A percentile compares a stretch with the other conserved stretches of the same genome.
phyloP scores from a whole-genome alignment of 2,888 invertebrate genomes.

The Cerceris rybyensis region DNA sequence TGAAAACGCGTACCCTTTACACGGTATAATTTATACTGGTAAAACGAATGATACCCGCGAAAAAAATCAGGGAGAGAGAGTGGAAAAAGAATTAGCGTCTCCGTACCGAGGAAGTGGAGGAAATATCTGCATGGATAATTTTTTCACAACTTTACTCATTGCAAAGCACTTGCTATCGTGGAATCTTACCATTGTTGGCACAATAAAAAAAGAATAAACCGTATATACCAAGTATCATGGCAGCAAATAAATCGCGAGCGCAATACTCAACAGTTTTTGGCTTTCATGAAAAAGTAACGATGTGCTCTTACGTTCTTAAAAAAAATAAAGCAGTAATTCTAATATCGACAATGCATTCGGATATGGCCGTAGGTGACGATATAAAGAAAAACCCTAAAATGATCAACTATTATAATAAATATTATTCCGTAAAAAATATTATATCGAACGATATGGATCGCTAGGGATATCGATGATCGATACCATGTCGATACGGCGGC shows the following conservation, averaged over 20 bases:
- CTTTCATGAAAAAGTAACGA: constrained; percentile 60
- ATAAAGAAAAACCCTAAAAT: constrained; percentile 15
- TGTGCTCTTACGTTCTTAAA: constrained; percentile 63
- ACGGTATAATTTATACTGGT: constrained; percentile 63
- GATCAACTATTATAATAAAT: constrained; percentile 51
- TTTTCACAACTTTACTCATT: constrained; percentile 61
- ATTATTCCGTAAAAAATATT: no score
- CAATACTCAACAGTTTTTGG: constrained; percentile 47
- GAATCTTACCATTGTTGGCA: constrained; percentile 60
- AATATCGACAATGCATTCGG: constrained; percentile 52
- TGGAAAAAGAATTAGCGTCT: constrained; percentile 67
- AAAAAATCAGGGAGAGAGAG: constrained; percentile 65
- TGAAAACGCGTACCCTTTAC: constrained; percentile 64
- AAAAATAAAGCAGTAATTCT: constrained; percentile 58
- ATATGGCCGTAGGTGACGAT: constrained; percentile 3
- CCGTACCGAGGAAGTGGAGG: constrained; percentile 61
- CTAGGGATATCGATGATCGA: no score
- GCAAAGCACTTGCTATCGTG: constrained; percentile 56
- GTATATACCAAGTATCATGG: constrained; percentile 57
- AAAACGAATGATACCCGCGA: constrained; percentile 55
- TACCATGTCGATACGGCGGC: no score
- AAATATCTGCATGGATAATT: constrained; percentile 68
- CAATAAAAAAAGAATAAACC: constrained; percentile 57
- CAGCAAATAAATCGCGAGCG: constrained; percentile 31
- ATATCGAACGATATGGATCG: no score